A percentile compares a stretch with the other conserved stretches of the same genome.
phyloP scores from a whole-genome alignment of 2,888 invertebrate genomes.

The Euphydryas editha region DNA sequence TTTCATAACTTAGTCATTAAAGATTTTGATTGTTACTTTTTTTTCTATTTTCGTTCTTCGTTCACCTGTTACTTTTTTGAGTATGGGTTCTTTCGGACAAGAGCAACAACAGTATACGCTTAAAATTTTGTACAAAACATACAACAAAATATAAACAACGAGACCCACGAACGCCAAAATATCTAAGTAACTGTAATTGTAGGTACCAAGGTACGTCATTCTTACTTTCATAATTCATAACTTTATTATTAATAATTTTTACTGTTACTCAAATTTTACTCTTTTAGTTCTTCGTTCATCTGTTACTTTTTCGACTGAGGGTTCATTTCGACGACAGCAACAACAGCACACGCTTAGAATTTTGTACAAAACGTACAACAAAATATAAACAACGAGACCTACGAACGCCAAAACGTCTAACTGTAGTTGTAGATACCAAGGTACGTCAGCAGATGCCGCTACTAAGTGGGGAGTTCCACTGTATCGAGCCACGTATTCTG shows the following conservation, averaged over 20 bases:
- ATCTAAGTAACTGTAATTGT: constrained; percentile 71
- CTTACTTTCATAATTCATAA: constrained; percentile 1
- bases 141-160: constrained; percentile 62
- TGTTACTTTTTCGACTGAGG: constrained; percentile 43
- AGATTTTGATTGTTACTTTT: constrained; percentile 57
- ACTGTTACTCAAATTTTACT: constrained; percentile 74
- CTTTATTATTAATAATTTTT: constrained; percentile 4
- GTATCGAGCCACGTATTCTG: constrained; percentile 81
- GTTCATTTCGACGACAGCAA: constrained; percentile 61
- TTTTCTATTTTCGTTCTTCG: constrained; percentile 72
- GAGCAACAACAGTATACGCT: constrained; percentile 68
- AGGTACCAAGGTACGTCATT: constrained; percentile 63
- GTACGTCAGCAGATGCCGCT: constrained; percentile 61
- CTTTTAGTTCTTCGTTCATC: constrained; percentile 65
- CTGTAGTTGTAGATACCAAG: constrained; percentile 71
- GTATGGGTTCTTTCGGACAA: constrained; percentile 51
- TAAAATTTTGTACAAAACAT: constrained; percentile 65
- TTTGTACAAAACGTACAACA: constrained; percentile 63
- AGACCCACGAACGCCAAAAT: constrained; percentile 68
- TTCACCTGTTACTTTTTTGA: constrained; percentile 50
- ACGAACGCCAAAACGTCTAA: constrained; percentile 73
- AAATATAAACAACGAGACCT: constrained; percentile 62
- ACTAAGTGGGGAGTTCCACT: constrained; percentile 71
- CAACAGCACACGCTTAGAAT: constrained; percentile 66
- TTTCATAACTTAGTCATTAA: constrained; percentile 2